Conservation (phyloP, 2,888 invertebrate species). For the Ormyrus nitidulus region DNA sequence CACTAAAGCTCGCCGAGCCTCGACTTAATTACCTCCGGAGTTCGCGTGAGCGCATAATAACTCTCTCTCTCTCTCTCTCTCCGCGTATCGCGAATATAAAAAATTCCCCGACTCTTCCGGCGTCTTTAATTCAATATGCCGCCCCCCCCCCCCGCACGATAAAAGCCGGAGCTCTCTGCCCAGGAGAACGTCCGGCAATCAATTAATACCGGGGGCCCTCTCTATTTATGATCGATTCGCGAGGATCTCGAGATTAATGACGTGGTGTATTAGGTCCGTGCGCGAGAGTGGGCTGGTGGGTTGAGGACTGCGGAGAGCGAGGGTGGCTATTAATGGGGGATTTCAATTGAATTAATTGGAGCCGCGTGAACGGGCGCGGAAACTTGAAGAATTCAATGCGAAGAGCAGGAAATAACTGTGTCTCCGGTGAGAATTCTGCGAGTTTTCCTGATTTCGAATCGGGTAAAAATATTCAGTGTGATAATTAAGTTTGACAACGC, state of each 20-base stretch:
- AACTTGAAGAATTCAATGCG: no score
- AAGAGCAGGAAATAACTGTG: no score
- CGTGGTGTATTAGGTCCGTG: neutral
- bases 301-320: neutral
- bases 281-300: neutral
- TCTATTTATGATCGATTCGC: constrained; percentile 32
- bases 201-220: constrained; percentile 18
- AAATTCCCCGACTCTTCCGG: constrained; percentile 16
- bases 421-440: no score
- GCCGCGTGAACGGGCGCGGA: neutral
- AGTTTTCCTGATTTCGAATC: no score
- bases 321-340: neutral
- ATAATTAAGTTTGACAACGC: no score
- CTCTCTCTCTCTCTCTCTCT: no score
- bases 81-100: constrained; percentile 16
- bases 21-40: constrained; percentile 32
- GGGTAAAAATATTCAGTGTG: no score
- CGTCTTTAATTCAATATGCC: constrained; percentile 29
- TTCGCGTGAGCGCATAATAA: neutral
- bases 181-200: constrained; percentile 1
- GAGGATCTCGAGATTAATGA: constrained; percentile 25
- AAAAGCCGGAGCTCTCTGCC: neutral
- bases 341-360: neutral
- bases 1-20: neutral
- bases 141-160: neutral